phyloP scores from a whole-genome alignment of 2,888 invertebrate species.

The Empis livida region DNA sequence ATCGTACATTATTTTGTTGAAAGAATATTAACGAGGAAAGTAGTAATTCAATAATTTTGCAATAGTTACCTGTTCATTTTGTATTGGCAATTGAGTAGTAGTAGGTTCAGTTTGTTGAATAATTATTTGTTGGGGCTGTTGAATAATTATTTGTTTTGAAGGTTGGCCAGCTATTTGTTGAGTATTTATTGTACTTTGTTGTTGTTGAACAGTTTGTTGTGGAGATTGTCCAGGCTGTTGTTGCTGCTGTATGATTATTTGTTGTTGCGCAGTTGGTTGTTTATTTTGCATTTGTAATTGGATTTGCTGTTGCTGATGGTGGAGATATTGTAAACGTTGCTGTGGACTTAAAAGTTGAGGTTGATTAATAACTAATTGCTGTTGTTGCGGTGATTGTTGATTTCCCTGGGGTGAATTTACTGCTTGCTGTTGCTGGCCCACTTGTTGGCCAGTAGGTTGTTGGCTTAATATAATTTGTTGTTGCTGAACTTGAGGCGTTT shows the following conservation, averaged over 20 bases:
- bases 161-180: not conserved
- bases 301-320: constrained; percentile 28
- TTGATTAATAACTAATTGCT: constrained; percentile 16
- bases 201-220: constrained; percentile 11
- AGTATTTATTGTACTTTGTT: not conserved
- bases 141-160: constrained; percentile 20
- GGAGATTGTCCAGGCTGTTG: constrained; percentile 11
- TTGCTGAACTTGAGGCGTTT: constrained; percentile 14
- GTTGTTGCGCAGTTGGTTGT: constrained; percentile 6
- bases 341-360: constrained; percentile 27
- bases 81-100: too few species aligned
- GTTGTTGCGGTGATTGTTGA: constrained; percentile 18
- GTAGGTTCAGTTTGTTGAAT: constrained; percentile 4
- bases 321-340: constrained; percentile 25
- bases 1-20: too few species aligned
- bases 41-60: too few species aligned
- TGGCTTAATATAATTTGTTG: constrained; percentile 16
- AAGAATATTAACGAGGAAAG: too few species aligned
- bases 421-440: constrained; percentile 19
- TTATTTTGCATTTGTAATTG: constrained; percentile 17
- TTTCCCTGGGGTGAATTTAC: constrained; percentile 16
- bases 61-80: not conserved
- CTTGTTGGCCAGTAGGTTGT: constrained; percentile 17
- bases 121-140: constrained; percentile 19
- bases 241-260: constrained; percentile 17